Evolutionary conservation across 2,888 invertebrate genomes (phyloP), one percentile per base, ranked within the genome.

Genomic region (Reticulitermes lucifugus): DNA sequence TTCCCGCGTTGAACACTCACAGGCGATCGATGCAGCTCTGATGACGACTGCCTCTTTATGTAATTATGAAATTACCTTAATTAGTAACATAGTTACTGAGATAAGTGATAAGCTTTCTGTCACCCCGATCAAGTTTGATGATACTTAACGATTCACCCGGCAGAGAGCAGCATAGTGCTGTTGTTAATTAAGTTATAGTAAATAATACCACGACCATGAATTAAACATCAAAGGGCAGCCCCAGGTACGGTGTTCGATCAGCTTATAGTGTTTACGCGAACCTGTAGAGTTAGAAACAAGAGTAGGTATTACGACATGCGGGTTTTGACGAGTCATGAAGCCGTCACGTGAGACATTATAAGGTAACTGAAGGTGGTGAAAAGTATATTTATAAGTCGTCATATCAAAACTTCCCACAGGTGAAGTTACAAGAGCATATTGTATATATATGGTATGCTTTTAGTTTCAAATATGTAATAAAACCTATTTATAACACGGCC

Each of bases 121-220:
- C 80, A 80, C 80, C 80, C 35, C 35, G 80, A 60, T 80, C 80
- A 80, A 80, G 73, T 73, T 73, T 73, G 73, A 65, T 41, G 73
- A 41, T 73, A 73, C 73, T 73, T 73, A 41, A 73, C 73, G 73
- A 73, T 73, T 73, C 41, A 73, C 18, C 73, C 21, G 18, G 73
- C 73, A 73, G 73, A 73, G 35, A 18, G 73, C 9, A 41, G 14
- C 41, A 73, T 59, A 18, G 60, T 22, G 14, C 59, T 65, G 65
- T 35, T 80, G 59, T 80, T 80, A 80, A 80, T 80, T 60, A 80
- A 35, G 80, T 80, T 80, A 80, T 73, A 22, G 80, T 60, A 80
- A 80, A 80, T 80, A 80, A 80, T 60, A 55, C 22, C 80, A 80
- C 29, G 22, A 60, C 59, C 73, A 41, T 80, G 60, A 29, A 80